phyloP scores from a whole-genome alignment of 2,797 vertebrate species.

The Avahi laniger region DNA sequence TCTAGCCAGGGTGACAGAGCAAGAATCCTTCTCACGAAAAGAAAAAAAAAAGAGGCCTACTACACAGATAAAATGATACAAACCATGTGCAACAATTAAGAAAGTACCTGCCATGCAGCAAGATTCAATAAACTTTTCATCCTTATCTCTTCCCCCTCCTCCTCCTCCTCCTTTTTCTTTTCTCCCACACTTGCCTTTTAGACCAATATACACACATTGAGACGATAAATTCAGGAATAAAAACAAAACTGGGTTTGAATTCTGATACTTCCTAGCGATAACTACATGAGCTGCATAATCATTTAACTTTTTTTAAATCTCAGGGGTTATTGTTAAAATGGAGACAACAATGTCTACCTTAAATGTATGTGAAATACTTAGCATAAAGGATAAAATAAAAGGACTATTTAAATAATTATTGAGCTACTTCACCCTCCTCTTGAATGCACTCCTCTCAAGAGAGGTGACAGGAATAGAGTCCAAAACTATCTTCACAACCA shows the following conservation, averaged over 20 bases:
- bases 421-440: neutral
- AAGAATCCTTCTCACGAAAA: too few relatives aligned
- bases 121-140: neutral
- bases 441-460: neutral
- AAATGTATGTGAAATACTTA: neutral
- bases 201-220: neutral
- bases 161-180: neutral
- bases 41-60: neutral
- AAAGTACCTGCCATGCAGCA: neutral
- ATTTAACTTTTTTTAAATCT: slow-evolving; percentile 23
- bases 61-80: neutral
- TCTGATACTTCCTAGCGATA: neutral
- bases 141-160: neutral
- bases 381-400: slow-evolving; percentile 1
- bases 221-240: neutral
- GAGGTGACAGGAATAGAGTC: neutral
- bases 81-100: neutral
- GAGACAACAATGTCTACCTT: neutral
- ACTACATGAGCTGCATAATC: neutral
- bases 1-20: too few relatives aligned
- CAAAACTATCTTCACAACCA: neutral
- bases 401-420: neutral
- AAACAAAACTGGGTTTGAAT: neutral
- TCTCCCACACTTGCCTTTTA: neutral
- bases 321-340: neutral